Conservation (phyloP, 2,113 vertebrate genomes). For the Mesocricetus auratus region DNA sequence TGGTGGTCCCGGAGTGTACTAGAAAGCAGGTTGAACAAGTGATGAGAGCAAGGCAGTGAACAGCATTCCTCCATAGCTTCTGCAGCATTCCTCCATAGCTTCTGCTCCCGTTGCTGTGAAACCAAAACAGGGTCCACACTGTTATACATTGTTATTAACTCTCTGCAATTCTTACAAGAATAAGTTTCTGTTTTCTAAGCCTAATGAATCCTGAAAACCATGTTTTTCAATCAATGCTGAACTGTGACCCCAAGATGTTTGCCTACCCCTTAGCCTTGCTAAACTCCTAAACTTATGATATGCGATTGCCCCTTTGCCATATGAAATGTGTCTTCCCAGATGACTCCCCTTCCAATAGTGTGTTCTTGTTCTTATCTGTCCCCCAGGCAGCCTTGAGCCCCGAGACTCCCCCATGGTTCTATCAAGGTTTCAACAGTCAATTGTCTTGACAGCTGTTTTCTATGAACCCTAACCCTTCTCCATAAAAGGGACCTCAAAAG, state of each 20-base stretch:
- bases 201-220: too few relatives aligned
- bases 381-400: neutral
- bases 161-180: too few relatives aligned
- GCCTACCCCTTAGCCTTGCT: neutral
- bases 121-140: too few relatives aligned
- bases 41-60: neutral
- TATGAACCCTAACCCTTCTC: neutral
- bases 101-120: neutral
- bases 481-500: neutral
- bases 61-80: neutral
- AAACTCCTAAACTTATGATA: neutral
- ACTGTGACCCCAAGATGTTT: too few relatives aligned
- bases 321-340: too few relatives aligned
- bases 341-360: neutral
- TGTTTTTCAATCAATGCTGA: too few relatives aligned
- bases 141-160: neutral
- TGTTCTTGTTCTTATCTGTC: neutral
- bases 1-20: neutral
- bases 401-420: neutral
- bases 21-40: neutral
- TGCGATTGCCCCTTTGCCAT: too few relatives aligned
- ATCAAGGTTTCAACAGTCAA: neutral
- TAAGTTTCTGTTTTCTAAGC: too few relatives aligned
- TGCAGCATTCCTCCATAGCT: neutral
- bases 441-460: neutral